Conservation (phyloP, 2,113 vertebrate genomes). For the Gila orcuttii region DNA sequence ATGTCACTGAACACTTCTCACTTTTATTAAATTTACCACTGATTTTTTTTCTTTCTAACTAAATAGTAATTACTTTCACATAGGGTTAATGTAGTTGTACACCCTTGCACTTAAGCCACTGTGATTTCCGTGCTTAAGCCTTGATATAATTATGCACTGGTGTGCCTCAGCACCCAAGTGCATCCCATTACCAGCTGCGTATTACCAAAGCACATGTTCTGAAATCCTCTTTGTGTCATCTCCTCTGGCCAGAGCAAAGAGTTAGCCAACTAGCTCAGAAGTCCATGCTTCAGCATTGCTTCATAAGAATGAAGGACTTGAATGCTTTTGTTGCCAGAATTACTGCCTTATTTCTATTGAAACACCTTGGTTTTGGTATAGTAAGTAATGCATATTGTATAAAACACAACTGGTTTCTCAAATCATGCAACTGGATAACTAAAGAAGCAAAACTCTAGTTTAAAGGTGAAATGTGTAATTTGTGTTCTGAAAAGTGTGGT, state of each 20-base stretch:
- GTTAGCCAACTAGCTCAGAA: conserved; percentile 24
- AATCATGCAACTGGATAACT: neutral
- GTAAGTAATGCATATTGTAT: neutral
- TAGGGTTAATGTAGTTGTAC: conserved; percentile 3
- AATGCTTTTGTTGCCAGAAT: conserved; percentile 29
- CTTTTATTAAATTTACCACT: neutral
- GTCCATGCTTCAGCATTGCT: conserved; percentile 30
- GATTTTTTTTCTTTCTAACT: neutral
- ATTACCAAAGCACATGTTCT: conserved; percentile 39
- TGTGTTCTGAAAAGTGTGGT: neutral
- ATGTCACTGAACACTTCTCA: neutral
- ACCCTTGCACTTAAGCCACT: conserved; percentile 20
- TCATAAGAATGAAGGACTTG: conserved; percentile 1
- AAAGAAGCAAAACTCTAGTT: neutral
- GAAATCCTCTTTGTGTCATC: conserved; percentile 5
- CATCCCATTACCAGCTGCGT: neutral
- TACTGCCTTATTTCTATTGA: conserved; percentile 17
- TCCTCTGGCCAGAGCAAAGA: neutral
- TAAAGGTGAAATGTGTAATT: neutral
- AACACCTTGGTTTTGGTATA: neutral
- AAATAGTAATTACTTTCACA: neutral
- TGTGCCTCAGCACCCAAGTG: conserved; percentile 11
- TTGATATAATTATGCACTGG: conserved; percentile 33
- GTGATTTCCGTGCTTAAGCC: conserved; percentile 17
- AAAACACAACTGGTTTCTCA: neutral